Evolutionary conservation across 2,113 vertebrate species (phyloP), one percentile per base, ranked within the genome.

Genomic region (Platysternon megacephalum): DNA sequence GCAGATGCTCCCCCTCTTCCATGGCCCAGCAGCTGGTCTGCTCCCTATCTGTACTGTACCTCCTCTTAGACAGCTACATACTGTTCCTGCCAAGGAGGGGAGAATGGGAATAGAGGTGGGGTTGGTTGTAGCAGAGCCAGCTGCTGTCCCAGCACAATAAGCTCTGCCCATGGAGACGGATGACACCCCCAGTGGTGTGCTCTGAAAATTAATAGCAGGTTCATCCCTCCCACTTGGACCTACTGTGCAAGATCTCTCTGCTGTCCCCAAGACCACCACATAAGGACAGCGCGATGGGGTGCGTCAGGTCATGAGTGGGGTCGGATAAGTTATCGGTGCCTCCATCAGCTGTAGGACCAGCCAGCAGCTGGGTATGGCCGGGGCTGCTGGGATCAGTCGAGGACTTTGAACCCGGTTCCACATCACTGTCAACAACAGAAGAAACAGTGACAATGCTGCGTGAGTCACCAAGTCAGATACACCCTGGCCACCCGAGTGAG

Each of bases 191-290:
- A 86, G 10, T 39, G 56, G 17, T 10, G 11, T 11, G 22, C 22
- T 80, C 8, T 4, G 11, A 0, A 11, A 39, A 39, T 82, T 85
- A 24, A 55, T 4, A 86, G 42, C 74, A 81, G 74, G 32, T 13
- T 22, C 1, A 9, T 21, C 58, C 48, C 51, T 76, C 19, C 22
- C 2, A 1, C 22, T 91, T 10, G 5, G 42, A 94, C 95, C 46
- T 98, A 99, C 99, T 99, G 46, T 85, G 96, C 21, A 98, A 98
- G 93, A 99, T 99, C 87, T 99, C 98, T 86, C 95, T 98, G 96
- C 96, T 98, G 92, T 98, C 98, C 3, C 97, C 98, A 74, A 98
- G 98, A 51, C 98, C 98, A 44, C 99, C 99, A 0, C 99, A 99
- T 44, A 99, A 98, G 1, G 99, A 99, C 96, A 99, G 98, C 13